Evolutionary conservation across 1,140 invertebrate genomes (phyloP).

Genomic region (Scaptomyza montana): DNA sequence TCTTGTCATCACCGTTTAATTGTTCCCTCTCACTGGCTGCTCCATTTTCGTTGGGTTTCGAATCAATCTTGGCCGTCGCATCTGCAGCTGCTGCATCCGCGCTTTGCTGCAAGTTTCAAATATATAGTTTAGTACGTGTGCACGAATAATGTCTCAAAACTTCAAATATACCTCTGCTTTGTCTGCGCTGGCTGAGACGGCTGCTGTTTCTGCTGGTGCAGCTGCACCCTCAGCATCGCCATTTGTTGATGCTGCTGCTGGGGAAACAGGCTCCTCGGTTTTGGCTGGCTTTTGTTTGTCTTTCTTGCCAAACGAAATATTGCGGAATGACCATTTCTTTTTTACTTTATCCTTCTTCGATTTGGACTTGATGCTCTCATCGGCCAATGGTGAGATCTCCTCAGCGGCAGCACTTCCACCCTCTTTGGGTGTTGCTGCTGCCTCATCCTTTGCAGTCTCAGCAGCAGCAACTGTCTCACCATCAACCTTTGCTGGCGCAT

Average conservation of each 20-base stretch:
- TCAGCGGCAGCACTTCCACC: conserved; percentile 84
- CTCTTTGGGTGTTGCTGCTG: conserved; percentile 57
- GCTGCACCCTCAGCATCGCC: conserved; percentile 55
- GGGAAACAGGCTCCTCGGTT: conserved; percentile 83
- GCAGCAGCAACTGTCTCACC: conserved; percentile 72
- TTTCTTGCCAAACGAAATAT: conserved; percentile 92
- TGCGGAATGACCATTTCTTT: conserved; percentile 94
- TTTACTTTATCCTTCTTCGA: conserved; percentile 92
- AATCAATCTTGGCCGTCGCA: conserved; percentile 50
- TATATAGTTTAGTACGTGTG: not conserved
- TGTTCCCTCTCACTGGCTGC: conserved; percentile 60
- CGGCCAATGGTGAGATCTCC: conserved; percentile 84
- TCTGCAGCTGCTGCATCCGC: conserved; percentile 34
- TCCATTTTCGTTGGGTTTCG: conserved; percentile 68
- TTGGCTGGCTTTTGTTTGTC: conserved; percentile 92
- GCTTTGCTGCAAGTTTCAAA: conserved; percentile 16
- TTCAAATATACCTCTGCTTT: conserved; percentile 43
- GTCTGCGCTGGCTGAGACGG: conserved; percentile 14
- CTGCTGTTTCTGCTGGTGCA: conserved; percentile 12
- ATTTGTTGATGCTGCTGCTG: conserved; percentile 60
- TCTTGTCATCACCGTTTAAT: conserved; percentile 61
- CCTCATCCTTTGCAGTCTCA: conserved; percentile 80
- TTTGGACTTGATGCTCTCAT: conserved; percentile 88
- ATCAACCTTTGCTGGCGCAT: conserved; percentile 50
- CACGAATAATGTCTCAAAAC: too few relatives aligned